Evolutionary conservation across 1,140 invertebrate species (phyloP).

Genomic region (Druon quercuslanigerum): DNA sequence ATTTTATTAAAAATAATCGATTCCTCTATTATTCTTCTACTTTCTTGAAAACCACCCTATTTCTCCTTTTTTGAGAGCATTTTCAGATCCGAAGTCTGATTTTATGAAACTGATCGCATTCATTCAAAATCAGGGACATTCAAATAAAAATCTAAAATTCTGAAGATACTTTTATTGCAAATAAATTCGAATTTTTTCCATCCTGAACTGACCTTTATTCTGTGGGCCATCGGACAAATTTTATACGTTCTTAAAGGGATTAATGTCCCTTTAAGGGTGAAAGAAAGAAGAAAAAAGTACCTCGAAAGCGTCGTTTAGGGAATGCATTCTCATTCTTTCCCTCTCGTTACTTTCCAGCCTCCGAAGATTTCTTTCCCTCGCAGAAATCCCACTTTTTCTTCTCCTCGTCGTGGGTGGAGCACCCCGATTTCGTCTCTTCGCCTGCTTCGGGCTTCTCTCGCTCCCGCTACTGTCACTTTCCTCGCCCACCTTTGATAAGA

Average conservation of each 20-base stretch:
- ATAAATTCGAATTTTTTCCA: too few species aligned
- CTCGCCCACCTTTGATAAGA: slow-evolving; percentile 68
- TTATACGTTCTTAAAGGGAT: not conserved
- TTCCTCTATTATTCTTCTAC: too few species aligned
- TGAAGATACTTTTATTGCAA: too few species aligned
- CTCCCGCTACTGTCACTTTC: slow-evolving; percentile 73
- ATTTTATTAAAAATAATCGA: too few species aligned
- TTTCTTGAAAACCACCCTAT: too few species aligned
- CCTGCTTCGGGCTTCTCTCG: slow-evolving; percentile 70
- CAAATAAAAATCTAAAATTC: not conserved
- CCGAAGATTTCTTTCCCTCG: slow-evolving; percentile 87
- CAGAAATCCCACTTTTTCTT: slow-evolving; percentile 83
- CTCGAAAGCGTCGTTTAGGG: slow-evolving; percentile 91
- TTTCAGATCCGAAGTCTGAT: too few species aligned
- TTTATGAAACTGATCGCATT: too few species aligned
- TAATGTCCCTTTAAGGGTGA: not conserved
- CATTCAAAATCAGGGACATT: not conserved
- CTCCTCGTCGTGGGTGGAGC: slow-evolving; percentile 73
- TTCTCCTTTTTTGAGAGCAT: too few species aligned
- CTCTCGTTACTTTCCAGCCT: slow-evolving; percentile 91
- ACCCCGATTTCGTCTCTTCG: slow-evolving; percentile 69
- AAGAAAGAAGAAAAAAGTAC: slow-evolving; percentile 65
- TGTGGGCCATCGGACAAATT: not conserved
- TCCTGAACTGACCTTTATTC: too few species aligned
- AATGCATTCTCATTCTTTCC: slow-evolving; percentile 92